Evolutionary conservation across 1,140 invertebrate genomes (phyloP).

Genomic region (Muscidifurax raptorellus): DNA sequence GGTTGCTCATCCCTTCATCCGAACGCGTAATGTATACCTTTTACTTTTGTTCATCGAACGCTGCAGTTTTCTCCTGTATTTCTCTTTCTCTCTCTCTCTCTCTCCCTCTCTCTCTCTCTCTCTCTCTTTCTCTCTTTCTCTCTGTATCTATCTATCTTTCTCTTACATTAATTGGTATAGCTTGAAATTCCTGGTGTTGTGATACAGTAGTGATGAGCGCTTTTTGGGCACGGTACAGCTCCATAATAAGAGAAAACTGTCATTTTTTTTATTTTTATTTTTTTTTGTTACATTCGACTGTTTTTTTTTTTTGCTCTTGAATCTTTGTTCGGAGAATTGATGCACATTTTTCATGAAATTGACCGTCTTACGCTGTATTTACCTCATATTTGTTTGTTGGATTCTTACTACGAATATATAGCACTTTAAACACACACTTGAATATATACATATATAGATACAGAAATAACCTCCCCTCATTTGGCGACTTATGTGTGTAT

Average conservation of each 20-base stretch:
- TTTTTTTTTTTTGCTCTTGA: constrained; percentile 49
- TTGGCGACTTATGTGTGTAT: constrained; percentile 10
- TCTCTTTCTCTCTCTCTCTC: constrained; percentile 57
- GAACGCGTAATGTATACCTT: constrained; percentile 50
- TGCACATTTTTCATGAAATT: constrained; percentile 64
- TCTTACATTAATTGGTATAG: constrained; percentile 67
- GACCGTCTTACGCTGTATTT: constrained; percentile 52
- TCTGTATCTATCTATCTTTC: constrained; percentile 58
- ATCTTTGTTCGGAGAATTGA: constrained; percentile 61
- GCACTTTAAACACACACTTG: constrained; percentile 46
- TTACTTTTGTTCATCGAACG: constrained; percentile 54
- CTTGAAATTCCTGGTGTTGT: constrained; percentile 73
- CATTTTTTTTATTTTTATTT: constrained; percentile 2
- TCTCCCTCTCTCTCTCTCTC: constrained; percentile 56
- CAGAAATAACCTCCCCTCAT: constrained; percentile 29
- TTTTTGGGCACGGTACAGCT: constrained; percentile 71
- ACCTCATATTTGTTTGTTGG: constrained; percentile 54
- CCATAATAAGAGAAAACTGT: constrained; percentile 43
- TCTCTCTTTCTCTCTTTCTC: constrained; percentile 57
- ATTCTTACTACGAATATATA: constrained; percentile 52
- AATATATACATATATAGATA: constrained; percentile 38
- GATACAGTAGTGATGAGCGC: constrained; percentile 71
- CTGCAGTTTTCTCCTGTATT: constrained; percentile 56
- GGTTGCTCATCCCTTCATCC: constrained; percentile 55
- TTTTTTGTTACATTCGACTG: constrained; percentile 30